These are phyloP conservation scores for Lydus trimaculatus DNA, from an alignment of 2,888 invertebrate genomes.

Conservation along the genomic window DNA sequence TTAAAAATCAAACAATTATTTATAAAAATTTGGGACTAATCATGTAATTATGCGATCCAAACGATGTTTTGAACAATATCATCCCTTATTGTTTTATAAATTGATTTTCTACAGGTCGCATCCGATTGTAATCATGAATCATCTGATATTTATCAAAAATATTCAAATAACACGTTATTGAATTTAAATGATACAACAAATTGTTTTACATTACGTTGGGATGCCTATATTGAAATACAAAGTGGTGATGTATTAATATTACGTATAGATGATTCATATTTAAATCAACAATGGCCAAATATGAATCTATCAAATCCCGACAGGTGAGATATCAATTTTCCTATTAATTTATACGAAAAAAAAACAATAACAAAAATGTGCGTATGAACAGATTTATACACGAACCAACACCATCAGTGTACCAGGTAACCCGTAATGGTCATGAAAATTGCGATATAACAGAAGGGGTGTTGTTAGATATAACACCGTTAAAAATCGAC, in stretches of 20 bases:
- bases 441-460: slow-evolving; percentile 76
- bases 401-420: slow-evolving; percentile 68
- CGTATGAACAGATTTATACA: slow-evolving; percentile 65
- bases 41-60: too few relatives aligned
- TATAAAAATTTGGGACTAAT: too few relatives aligned
- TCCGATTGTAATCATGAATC: background rate
- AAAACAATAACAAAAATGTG: too few relatives aligned
- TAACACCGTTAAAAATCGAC: slow-evolving; percentile 72
- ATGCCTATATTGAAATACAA: slow-evolving; percentile 73
- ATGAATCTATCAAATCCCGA: slow-evolving; percentile 31
- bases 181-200: slow-evolving; percentile 23
- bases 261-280: slow-evolving; percentile 71
- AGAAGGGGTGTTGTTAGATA: slow-evolving; percentile 73
- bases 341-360: too few relatives aligned
- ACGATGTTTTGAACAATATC: background rate
- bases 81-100: background rate
- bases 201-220: slow-evolving; percentile 65
- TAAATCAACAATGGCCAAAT: slow-evolving; percentile 59
- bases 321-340: background rate
- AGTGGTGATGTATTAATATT: slow-evolving; percentile 76
- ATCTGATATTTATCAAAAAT: slow-evolving; percentile 17
- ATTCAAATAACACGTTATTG: slow-evolving; percentile 21
- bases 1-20: too few relatives aligned
- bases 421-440: slow-evolving; percentile 74
- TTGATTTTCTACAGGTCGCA: background rate